Base-by-base conservation (phyloP, 2,113 vertebrate species). In the Callionymus lyra region DNA sequence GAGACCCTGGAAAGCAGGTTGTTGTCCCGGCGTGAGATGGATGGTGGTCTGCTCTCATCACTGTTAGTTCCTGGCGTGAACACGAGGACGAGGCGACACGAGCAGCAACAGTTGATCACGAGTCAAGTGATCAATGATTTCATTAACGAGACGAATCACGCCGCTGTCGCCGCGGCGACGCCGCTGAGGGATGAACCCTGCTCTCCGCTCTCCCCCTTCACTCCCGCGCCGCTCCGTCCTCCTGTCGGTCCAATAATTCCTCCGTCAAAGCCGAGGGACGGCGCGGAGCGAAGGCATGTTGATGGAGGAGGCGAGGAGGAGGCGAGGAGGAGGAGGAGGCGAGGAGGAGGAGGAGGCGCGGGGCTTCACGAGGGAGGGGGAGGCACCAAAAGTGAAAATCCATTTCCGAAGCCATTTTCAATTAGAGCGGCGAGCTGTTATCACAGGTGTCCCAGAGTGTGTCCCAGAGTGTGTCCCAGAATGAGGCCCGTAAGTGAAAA, bases 371-470 rank as follows among this genome's bases (percentile, higher is more conserved):
- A 34, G 59, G 33, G 41, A 42, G 45, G 16, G 59, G 57, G 84
- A 38, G 69, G 89, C 86, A 91, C n/a, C 90, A 91, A 97, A 97
- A 93, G 93, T 93, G 91, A 94, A 98, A 98, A 98, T 97, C 94
- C 93, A 97, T 98, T 98, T 93, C 96, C 89, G 95, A 94, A 92
- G 92, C 92, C 93, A 97, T 98, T 87, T 98, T 98, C 94, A 98
- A 98, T 98, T 98, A 97, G 93, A 76, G 90, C 91, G 91, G 90
- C 91, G 91, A 95, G 94, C 93, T 98, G 94, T 98, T 98, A 97
- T 98, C 94, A 94, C 93, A 97, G 93, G 92, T 98, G 93, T 95
- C 87, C 86, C 92, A 94, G 93, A 95, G 97, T 94, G 77, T n/a
- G n/a, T n/a, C n/a, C n/a, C n/a, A n/a, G n/a, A n/a, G n/a, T n/a